phyloP scores from a whole-genome alignment of 2,113 vertebrate species.

The Pionites leucogaster region DNA sequence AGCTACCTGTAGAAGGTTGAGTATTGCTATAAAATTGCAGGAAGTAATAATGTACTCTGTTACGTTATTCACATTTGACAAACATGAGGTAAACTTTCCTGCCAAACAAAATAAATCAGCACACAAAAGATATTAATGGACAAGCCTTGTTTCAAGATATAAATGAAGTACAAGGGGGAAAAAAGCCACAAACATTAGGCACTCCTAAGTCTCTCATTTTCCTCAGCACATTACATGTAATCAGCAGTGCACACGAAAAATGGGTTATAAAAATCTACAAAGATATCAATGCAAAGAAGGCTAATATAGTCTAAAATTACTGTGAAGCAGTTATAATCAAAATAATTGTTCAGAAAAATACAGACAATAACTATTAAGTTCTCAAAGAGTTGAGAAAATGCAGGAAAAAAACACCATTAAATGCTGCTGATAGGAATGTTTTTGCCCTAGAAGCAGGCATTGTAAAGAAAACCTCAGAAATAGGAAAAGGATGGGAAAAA shows the following conservation, averaged over 20 bases:
- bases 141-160: slow-evolving; percentile 56
- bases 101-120: background rate
- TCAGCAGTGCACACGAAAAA: slow-evolving; percentile 36
- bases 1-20: background rate
- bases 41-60: slow-evolving; percentile 9
- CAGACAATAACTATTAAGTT: background rate
- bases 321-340: slow-evolving; percentile 60
- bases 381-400: background rate
- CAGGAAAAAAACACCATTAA: background rate
- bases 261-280: slow-evolving; percentile 51
- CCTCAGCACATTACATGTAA: slow-evolving; percentile 17
- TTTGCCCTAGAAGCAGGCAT: background rate
- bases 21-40: slow-evolving; percentile 2
- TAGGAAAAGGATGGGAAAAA: background rate
- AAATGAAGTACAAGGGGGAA: slow-evolving; percentile 27
- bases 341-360: slow-evolving; percentile 30
- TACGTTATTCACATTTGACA: slow-evolving; percentile 39
- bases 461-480: background rate
- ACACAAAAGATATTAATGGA: slow-evolving; percentile 55
- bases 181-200: background rate
- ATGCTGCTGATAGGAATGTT: background rate
- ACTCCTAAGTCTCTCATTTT: slow-evolving; percentile 42
- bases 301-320: slow-evolving; percentile 46
- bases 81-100: slow-evolving; percentile 25
- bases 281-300: slow-evolving; percentile 6